Evolutionary conservation across 2,888 invertebrate species (phyloP).

Genomic region (Leptinotarsa tumamoca): DNA sequence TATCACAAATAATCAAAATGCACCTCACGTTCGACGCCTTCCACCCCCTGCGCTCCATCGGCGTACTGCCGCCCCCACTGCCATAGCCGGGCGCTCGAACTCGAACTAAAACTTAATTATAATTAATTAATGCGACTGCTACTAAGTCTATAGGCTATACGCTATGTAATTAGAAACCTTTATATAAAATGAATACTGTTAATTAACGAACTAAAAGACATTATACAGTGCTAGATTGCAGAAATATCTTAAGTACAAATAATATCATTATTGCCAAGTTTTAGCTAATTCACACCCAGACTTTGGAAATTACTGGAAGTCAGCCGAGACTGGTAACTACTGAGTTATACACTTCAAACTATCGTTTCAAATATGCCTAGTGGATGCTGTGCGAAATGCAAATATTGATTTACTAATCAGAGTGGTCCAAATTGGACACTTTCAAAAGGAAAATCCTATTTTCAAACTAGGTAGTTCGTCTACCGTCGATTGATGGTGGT

Average conservation of each 20-base stretch:
- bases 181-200: slow-evolving; percentile 73
- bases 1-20: slow-evolving; percentile 65
- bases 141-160: slow-evolving; percentile 69
- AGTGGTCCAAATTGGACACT: too few relatives aligned
- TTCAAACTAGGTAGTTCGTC: too few relatives aligned
- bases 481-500: too few relatives aligned
- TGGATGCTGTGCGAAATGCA: neutral
- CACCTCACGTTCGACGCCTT: slow-evolving; percentile 62
- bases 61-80: slow-evolving; percentile 64
- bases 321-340: neutral
- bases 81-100: slow-evolving; percentile 64
- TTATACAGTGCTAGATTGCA: slow-evolving; percentile 67
- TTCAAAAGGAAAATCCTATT: too few relatives aligned
- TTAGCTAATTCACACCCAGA: slow-evolving; percentile 47
- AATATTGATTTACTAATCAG: neutral
- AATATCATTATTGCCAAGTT: slow-evolving; percentile 58
- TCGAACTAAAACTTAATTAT: slow-evolving; percentile 85
- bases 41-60: slow-evolving; percentile 60
- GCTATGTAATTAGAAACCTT: slow-evolving; percentile 72
- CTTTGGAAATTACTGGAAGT: slow-evolving; percentile 38
- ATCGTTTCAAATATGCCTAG: neutral
- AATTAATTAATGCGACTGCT: slow-evolving; percentile 71
- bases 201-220: slow-evolving; percentile 72
- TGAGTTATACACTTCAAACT: neutral
- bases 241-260: slow-evolving; percentile 65